Base-by-base conservation (phyloP, 2,113 vertebrate genomes). In the Chlamydotis undulata region DNA sequence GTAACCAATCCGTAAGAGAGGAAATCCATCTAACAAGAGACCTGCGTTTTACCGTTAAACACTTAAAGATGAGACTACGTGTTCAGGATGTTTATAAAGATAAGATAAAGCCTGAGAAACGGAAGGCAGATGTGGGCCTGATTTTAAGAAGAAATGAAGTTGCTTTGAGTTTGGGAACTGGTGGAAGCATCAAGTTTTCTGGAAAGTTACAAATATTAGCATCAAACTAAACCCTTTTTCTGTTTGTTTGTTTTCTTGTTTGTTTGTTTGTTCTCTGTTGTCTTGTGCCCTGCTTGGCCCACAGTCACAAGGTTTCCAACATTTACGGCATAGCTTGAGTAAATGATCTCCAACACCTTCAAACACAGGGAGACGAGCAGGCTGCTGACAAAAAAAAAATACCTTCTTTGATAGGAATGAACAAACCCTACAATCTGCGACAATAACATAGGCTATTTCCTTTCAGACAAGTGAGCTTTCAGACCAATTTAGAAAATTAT, bases 401-500 rank as follows among this genome's bases (percentile, higher is more conserved):
- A 43, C 41, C 41, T 43, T 43, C 15, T 43, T 43, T 43, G 41
- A 43, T 43, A 43, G 41, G 41, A 43, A 16, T 43, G 41, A 43
- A 43, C 41, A 43, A 43, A 43, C 41, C 41, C 41, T 24, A 37
- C 21, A 1, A 37, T 19, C 69, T 14, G 37, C 28, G 61, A 7
- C 65, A 18, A 92, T 69, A 53, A 73, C 11, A 41, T 7, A 10
- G 23, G 17, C 1, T 29, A 41, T 92, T 94, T 90, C 88, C 90
- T 69, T 74, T 22, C 56, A 63, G 81, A 31, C 52, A 25, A 77
- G n/a, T 0, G n/a, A 88, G 73, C 64, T 19, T 14, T 52, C 65
- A 73, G 81, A 14, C 31, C 88, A 93, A 80, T 95, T 95, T n/a
- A 81, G 85, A 45, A 93, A 96, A 97, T 97, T 93, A 95, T 7